Conservation (phyloP, 2,888 invertebrate genomes). For the Caenorhabditis sp. region DNA sequence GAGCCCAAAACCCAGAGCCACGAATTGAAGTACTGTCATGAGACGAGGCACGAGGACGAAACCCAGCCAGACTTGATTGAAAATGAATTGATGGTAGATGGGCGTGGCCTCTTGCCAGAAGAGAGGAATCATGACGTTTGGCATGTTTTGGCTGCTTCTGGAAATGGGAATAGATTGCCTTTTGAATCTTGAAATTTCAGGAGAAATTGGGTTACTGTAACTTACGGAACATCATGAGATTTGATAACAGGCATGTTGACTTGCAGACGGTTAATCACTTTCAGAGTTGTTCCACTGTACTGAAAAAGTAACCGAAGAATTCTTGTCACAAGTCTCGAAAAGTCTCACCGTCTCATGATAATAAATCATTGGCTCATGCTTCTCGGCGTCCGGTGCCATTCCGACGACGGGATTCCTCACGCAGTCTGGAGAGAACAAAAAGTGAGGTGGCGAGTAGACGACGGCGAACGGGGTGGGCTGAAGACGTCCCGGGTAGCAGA, state of each 20-base stretch:
- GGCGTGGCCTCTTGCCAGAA: conserved; percentile 76
- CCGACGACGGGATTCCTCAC: conserved; percentile 73
- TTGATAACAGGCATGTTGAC: conserved; percentile 74
- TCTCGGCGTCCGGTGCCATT: conserved; percentile 61
- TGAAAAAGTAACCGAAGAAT: too few species aligned
- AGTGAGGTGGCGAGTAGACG: conserved; percentile 79
- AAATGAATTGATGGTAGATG: conserved; percentile 62
- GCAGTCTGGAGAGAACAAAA: conserved; percentile 73
- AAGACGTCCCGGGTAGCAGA: conserved; percentile 74
- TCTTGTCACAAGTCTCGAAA: too few species aligned
- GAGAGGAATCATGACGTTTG: conserved; percentile 72
- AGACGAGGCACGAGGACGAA: conserved; percentile 73
- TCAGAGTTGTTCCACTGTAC: conserved; percentile 73
- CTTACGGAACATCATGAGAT: conserved; percentile 69
- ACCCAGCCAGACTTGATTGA: conserved; percentile 69
- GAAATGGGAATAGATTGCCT: too few species aligned
- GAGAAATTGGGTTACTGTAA: background rate
- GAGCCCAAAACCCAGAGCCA: conserved; percentile 61
- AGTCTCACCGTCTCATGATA: conserved; percentile 75
- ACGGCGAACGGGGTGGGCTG: conserved; percentile 77
- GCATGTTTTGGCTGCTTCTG: conserved; percentile 75
- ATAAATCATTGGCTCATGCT: conserved; percentile 73
- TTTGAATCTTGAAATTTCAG: background rate
- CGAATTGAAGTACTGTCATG: conserved; percentile 67
- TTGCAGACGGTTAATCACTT: conserved; percentile 74